Conservation (phyloP, 2,888 invertebrate species). For the Andrena dorsata region DNA sequence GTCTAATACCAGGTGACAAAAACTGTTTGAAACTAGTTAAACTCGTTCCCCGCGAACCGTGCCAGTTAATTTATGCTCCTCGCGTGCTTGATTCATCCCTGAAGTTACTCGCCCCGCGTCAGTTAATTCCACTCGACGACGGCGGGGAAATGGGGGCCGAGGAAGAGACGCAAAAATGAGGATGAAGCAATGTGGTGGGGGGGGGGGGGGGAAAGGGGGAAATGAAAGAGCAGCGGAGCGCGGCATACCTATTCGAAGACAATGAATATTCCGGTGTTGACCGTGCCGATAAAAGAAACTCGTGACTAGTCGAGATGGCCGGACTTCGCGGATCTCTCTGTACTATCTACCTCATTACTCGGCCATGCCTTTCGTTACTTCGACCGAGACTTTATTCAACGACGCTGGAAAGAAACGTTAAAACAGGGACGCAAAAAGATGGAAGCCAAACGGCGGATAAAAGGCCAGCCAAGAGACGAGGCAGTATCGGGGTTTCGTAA, state of each 20-base stretch:
- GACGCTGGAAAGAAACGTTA: slow-evolving; percentile 6
- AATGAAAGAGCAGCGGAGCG: slow-evolving; percentile 6
- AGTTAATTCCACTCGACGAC: slow-evolving; percentile 68
- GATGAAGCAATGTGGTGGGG: slow-evolving; percentile 22
- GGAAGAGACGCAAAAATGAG: slow-evolving; percentile 21
- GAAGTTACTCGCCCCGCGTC: slow-evolving; percentile 68
- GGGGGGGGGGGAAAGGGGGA: too few species aligned
- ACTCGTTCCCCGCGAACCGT: slow-evolving; percentile 57
- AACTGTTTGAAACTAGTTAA: slow-evolving; percentile 72
- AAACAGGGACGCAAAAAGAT: background rate
- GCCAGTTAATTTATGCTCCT: slow-evolving; percentile 72
- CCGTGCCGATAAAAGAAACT: slow-evolving; percentile 62
- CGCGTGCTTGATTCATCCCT: slow-evolving; percentile 74
- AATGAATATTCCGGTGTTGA: slow-evolving; percentile 44
- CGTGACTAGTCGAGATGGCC: slow-evolving; percentile 52
- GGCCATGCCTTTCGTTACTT: slow-evolving; percentile 6
- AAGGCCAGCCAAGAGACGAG: too few species aligned
- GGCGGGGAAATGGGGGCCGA: background rate
- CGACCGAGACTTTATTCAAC: background rate
- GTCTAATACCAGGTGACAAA: slow-evolving; percentile 62
- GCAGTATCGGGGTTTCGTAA: too few species aligned
- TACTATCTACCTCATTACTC: slow-evolving; percentile 33
- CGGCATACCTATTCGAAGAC: slow-evolving; percentile 24
- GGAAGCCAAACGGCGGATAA: background rate
- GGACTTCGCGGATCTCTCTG: slow-evolving; percentile 33